Evolutionary conservation across 2,797 vertebrate species (phyloP), one percentile per base, ranked within the genome.

Genomic region (Coendou prehensilis): DNA sequence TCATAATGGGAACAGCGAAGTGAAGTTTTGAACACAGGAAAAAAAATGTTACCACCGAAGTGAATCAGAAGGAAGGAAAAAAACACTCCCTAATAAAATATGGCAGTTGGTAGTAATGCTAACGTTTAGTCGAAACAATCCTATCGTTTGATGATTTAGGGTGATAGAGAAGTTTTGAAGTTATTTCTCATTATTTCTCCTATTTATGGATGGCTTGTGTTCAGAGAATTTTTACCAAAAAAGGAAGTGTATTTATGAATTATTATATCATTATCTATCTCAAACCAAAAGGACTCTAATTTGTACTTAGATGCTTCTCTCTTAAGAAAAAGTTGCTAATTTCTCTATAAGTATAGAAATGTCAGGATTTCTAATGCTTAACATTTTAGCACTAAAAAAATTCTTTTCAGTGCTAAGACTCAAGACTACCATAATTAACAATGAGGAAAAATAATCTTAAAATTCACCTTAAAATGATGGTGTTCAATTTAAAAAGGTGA

Each of bases 401-500:
- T 5, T 47, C 1, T n/a, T 82, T 79, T 71, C 86, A 67, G 11
- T 14, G 71, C 33, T 92, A 92, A 76, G 41, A 64, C 28, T 11
- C 54, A 56, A 91, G 33, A n/a, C 11, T 59, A 75, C 6, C 30
- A 6, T 23, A 93, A 80, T 69, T 18, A 93, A 89, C 47, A 30
- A 75, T 30, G 18, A 92, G 82, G 56, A 88, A 88, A 89, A 79
- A 75, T 30, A 61, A 78, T 5, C 26, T 94, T 82, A 47, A 57
- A 94, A 71, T 82, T 30, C 30, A 64, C 64, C 82, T 57, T 61
- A n/a, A 33, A 83, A 83, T 23, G 37, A 30, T 82, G 14, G 4
- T 78, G 69, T 76, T 91, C 67, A 57, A 67, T 23, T 93, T 87
- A 26, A 92, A 79, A 95, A 64, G 13, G 17, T 84, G 47, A 67